A percentile compares a stretch with the other conserved stretches of the same genome.
Evolutionary conservation across 1,140 invertebrate genomes (phyloP).

Genomic region (Condylostylus longicornis): DNA sequence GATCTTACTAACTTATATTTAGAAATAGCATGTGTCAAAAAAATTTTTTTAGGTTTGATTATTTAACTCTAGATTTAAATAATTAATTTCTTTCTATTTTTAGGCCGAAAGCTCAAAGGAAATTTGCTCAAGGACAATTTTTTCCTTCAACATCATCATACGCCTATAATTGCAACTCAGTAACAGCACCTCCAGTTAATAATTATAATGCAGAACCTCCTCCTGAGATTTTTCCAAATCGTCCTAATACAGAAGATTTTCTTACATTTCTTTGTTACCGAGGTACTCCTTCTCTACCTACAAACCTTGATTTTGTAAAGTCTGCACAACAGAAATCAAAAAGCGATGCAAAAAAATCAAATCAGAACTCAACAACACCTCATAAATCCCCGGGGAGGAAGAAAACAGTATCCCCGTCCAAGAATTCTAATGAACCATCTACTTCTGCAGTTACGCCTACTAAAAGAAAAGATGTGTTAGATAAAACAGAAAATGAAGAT

Average conservation of each 20-base stretch:
- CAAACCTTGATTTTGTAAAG: slow-evolving; percentile 61
- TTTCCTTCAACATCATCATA: slow-evolving; percentile 30
- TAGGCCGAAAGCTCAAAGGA: slow-evolving; percentile 69
- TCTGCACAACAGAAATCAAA: too few species aligned
- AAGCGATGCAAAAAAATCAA: slow-evolving; percentile 7
- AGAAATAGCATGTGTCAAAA: too few species aligned
- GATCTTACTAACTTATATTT: too few species aligned
- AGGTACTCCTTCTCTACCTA: slow-evolving; percentile 58
- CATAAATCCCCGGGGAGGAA: not conserved
- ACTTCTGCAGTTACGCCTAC: too few species aligned
- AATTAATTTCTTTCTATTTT: slow-evolving; percentile 13
- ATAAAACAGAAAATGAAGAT: not conserved
- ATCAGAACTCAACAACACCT: slow-evolving; percentile 7
- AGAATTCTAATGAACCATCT: too few species aligned
- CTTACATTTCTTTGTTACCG: slow-evolving; percentile 76
- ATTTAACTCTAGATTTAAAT: too few species aligned
- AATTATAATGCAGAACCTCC: slow-evolving; percentile 41
- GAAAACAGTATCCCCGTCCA: not conserved
- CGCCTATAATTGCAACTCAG: slow-evolving; percentile 11
- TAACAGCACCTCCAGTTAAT: slow-evolving; percentile 36
- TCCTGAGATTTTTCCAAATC: slow-evolving; percentile 43
- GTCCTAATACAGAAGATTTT: slow-evolving; percentile 81
- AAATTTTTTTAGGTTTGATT: too few species aligned
- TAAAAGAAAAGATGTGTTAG: not conserved
- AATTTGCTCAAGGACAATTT: slow-evolving; percentile 71